Evolutionary conservation across 2,888 invertebrate species (phyloP), one percentile per base, ranked within the genome.

Genomic region (Melieria crassipennis): DNA sequence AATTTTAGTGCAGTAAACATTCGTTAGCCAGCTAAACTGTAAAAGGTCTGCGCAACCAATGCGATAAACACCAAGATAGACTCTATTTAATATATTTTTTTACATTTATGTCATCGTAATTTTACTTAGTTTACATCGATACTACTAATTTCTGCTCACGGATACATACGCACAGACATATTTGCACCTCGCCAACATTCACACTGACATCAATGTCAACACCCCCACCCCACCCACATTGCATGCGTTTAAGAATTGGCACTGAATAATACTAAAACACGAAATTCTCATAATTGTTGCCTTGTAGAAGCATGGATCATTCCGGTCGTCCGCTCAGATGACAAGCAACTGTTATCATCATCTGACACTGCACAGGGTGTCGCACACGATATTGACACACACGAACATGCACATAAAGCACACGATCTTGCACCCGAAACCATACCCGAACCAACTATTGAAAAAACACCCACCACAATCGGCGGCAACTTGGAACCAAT

Each of bases 361-460:
- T 4, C 46, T 5, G 30, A 56, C 65, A 57, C 42, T 56, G 16
- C 13, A 65, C 46, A 57, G 45, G n/a, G 45, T 43, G 5, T 45
- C 5, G 47, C 5, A 30, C 30, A 30, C n/a, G 43, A 55, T 45
- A 47, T 46, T 57, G 46, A 65, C 45, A 57, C 65, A 65, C 64
- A 10, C 9, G 42, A 4, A 7, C 46, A 47, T 47, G 48, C 63
- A 63, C n/a, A 7, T 4, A n/a, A 47, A 43, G 48, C 46, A 45
- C 63, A 30, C 7, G 9, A 63, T 63, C 11, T 13, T 9, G 16
- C 30, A 47, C 30, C 65, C n/a, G 16, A 65, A 11, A 65, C 42
- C 7, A 50, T 55, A 71, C 65, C 71, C 62, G 75, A 76, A 70
- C 71, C 75, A 42, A 75, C 73, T 60, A 65, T 76, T 65, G 73